Base-by-base conservation (phyloP, 2,888 invertebrate genomes). In the Cryptus viduatorius region DNA sequence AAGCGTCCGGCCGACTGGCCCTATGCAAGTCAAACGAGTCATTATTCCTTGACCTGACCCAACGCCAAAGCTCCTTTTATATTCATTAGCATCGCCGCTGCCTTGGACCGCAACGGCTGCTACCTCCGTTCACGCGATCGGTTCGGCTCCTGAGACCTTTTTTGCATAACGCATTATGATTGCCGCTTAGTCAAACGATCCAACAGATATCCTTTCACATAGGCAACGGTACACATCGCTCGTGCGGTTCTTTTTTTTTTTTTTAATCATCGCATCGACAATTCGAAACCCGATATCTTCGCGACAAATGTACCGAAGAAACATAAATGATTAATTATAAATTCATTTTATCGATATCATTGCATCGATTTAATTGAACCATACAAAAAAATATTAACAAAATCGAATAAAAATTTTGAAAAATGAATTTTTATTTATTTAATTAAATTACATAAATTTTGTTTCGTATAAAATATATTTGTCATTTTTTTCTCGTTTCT, bases 11-110 rank as follows among this genome's bases (percentile, higher is more conserved):
- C 53, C 44, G 53, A 31, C 64, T 86, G 83, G 84, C 87, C 46
- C 78, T 67, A 91, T 93, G 93, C 92, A 92, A 93, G 92, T 93
- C 92, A 93, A 93, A 93, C 91, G 91, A 91, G 88, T 87, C 90
- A 93, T 93, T 93, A 93, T 93, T 92, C 92, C 92, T 93, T 92
- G 93, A 93, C 93, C 93, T 91, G 93, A 92, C 92, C 93, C 90
- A 93, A 92, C 90, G 89, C 53, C 42, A 88, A 90, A 87, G 85
- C 90, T 89, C 89, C 90, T 93, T 92, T 92, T 91, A 92, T 93
- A 93, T 93, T 93, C 92, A 92, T 93, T 91, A 91, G 90, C 89
- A 90, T 91, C 87, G 59, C 71, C 71, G 64, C 79, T 78, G 77
- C 79, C 77, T 85, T 80, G 84, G 80, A 82, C 84, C 84, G 69